Evolutionary conservation across 1,140 invertebrate species (phyloP).

Genomic region (Drosophila paulistorum): DNA sequence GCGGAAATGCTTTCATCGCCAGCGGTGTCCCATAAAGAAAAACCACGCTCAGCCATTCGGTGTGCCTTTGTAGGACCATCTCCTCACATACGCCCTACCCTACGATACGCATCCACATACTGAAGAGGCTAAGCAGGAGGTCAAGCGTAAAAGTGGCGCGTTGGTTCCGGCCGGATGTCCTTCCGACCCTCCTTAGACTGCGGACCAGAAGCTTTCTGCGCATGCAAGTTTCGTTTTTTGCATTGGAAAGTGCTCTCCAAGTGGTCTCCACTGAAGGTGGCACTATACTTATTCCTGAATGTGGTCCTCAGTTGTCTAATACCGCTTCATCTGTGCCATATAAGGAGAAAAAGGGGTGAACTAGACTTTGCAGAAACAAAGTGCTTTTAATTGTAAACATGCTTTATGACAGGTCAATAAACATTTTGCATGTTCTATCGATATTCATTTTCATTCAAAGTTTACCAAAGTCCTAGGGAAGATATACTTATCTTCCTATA

Average conservation of each 20-base stretch:
- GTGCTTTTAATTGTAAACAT: constrained; percentile 22
- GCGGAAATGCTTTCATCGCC: constrained; percentile 79
- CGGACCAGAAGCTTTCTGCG: constrained; percentile 18
- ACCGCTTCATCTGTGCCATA: neutral
- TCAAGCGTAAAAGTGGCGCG: constrained; percentile 74
- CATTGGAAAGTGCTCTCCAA: constrained; percentile 53
- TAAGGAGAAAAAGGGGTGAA: neutral
- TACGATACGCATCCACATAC: constrained; percentile 17
- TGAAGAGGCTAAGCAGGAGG: constrained; percentile 76
- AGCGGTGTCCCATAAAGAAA: constrained; percentile 72
- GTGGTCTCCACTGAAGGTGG: constrained; percentile 4
- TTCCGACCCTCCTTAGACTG: constrained; percentile 27
- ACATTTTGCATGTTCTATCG: no score
- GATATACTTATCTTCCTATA: no score
- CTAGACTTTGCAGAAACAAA: constrained; percentile 19
- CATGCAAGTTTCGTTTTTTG: constrained; percentile 66
- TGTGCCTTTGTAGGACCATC: neutral
- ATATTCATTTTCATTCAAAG: no score
- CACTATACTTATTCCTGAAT: neutral
- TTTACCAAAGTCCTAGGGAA: no score
- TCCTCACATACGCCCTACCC: constrained; percentile 16
- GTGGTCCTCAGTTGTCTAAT: constrained; percentile 1
- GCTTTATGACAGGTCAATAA: neutral
- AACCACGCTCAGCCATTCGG: constrained; percentile 44
- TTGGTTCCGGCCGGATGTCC: constrained; percentile 62